Evolutionary conservation across 2,113 vertebrate genomes (phyloP).

Genomic region (Dromas ardeola): DNA sequence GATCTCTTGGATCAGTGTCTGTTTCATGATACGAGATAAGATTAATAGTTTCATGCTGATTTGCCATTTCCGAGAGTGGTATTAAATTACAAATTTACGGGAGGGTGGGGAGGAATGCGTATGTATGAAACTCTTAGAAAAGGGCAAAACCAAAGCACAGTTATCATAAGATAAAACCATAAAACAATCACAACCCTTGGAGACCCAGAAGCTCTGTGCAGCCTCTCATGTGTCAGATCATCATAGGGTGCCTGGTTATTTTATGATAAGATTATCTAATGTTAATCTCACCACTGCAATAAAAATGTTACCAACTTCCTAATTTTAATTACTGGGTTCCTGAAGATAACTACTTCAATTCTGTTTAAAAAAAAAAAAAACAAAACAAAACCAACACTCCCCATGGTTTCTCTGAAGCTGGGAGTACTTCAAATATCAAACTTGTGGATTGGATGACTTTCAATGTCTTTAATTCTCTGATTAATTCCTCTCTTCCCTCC

Average conservation of each 20-base stretch:
- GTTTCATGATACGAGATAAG: conserved; percentile 39
- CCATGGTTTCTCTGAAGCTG: conserved; percentile 25
- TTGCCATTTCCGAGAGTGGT: conserved; percentile 57
- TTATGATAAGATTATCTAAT: conserved; percentile 55
- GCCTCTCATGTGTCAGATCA: conserved; percentile 40
- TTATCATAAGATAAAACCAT: conserved; percentile 55
- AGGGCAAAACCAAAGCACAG: conserved; percentile 50
- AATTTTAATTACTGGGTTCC: conserved; percentile 49
- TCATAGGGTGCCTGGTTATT: conserved; percentile 49
- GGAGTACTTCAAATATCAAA: conserved; percentile 2
- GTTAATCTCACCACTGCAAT: conserved; percentile 43
- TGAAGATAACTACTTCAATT: conserved; percentile 47
- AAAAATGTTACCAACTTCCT: conserved; percentile 34
- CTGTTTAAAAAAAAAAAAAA: not conserved
- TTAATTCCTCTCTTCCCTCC: not conserved
- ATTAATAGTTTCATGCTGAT: conserved; percentile 65
- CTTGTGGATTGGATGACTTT: not conserved
- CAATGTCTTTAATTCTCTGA: not conserved
- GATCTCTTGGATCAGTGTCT: conserved; percentile 43
- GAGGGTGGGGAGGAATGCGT: not conserved
- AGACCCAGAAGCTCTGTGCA: conserved; percentile 29
- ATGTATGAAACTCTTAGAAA: conserved; percentile 23
- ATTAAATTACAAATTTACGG: conserved; percentile 59
- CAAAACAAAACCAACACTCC: not conserved
- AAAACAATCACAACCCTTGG: conserved; percentile 40